Percentiles rank a stretch among this genome's conserved stretches.
These are phyloP conservation scores for Drosophila hawaiiensis DNA, from an alignment of 2,888 invertebrate genomes.

Conservation along the genomic window DNA sequence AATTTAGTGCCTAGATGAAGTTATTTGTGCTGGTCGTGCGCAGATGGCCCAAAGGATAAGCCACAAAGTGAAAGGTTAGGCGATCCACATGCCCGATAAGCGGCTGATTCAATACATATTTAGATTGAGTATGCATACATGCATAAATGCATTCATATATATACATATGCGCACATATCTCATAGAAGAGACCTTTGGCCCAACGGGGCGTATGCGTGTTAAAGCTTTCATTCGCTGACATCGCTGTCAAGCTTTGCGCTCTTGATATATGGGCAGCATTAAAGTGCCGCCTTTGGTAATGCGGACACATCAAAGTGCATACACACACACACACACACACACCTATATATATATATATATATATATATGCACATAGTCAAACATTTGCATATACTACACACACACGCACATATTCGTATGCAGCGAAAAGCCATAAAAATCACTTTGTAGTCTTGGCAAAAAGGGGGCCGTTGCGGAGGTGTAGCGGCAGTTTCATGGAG, in stretches of 20 bases:
- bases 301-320: slow-evolving; percentile 76
- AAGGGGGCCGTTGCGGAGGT: background rate
- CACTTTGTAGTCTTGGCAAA: slow-evolving; percentile 62
- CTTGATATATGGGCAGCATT: slow-evolving; percentile 71
- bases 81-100: slow-evolving; percentile 49
- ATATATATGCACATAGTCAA: slow-evolving; percentile 31
- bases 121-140: slow-evolving; percentile 1
- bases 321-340: slow-evolving; percentile 40
- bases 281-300: slow-evolving; percentile 73
- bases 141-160: background rate
- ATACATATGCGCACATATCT: background rate
- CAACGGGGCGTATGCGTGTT: slow-evolving; percentile 76
- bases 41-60: slow-evolving; percentile 61
- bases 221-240: slow-evolving; percentile 57
- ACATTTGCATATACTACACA: slow-evolving; percentile 63
- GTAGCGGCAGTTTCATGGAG: slow-evolving; percentile 48
- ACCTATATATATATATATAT: slow-evolving; percentile 16
- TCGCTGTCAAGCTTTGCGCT: slow-evolving; percentile 67
- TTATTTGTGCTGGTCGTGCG: slow-evolving; percentile 53
- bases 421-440: slow-evolving; percentile 75
- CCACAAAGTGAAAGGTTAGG: slow-evolving; percentile 34
- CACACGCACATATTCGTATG: slow-evolving; percentile 29
- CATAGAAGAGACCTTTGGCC: slow-evolving; percentile 20
- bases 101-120: background rate
- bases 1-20: slow-evolving; percentile 70